Conservation (phyloP, 2,888 invertebrate species). For the Corbicula japonica region DNA sequence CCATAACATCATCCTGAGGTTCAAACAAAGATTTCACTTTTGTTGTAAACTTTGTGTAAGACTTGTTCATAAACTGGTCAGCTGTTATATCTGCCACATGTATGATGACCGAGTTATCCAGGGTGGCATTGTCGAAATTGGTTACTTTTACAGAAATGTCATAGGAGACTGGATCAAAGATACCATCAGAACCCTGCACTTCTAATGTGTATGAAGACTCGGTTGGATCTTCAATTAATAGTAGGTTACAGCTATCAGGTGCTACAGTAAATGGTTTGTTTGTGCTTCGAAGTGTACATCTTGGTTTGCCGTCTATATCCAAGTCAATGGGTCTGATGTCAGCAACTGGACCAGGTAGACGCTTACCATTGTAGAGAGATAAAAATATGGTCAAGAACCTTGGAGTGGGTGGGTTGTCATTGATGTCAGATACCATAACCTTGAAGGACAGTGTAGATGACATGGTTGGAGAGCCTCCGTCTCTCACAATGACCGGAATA, state of each 20-base stretch:
- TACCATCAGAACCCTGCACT: constrained; percentile 95
- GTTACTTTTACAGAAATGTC: constrained; percentile 94
- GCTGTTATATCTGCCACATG: constrained; percentile 92
- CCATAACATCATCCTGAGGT: constrained; percentile 41
- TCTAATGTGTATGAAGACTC: constrained; percentile 88
- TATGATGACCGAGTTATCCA: constrained; percentile 94
- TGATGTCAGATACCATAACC: constrained; percentile 92
- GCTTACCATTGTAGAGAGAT: constrained; percentile 88
- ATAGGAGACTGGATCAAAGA: constrained; percentile 93
- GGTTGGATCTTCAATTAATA: constrained; percentile 87
- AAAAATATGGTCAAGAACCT: constrained; percentile 93
- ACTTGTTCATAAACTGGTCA: constrained; percentile 91
- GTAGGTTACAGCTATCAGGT: constrained; percentile 92
- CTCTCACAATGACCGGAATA: constrained; percentile 94
- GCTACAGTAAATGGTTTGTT: constrained; percentile 89
- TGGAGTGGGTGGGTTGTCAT: constrained; percentile 95
- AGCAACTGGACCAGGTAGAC: constrained; percentile 93
- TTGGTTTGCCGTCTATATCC: constrained; percentile 95
- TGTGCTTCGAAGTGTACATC: constrained; percentile 89
- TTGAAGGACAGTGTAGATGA: constrained; percentile 92
- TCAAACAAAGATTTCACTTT: constrained; percentile 90
- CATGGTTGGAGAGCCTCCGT: constrained; percentile 91
- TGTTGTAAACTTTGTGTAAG: constrained; percentile 92
- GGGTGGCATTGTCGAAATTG: constrained; percentile 92
- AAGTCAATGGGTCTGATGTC: constrained; percentile 97